phyloP scores from a whole-genome alignment of 1,140 invertebrate genomes.

The Diorhabda sublineata region DNA sequence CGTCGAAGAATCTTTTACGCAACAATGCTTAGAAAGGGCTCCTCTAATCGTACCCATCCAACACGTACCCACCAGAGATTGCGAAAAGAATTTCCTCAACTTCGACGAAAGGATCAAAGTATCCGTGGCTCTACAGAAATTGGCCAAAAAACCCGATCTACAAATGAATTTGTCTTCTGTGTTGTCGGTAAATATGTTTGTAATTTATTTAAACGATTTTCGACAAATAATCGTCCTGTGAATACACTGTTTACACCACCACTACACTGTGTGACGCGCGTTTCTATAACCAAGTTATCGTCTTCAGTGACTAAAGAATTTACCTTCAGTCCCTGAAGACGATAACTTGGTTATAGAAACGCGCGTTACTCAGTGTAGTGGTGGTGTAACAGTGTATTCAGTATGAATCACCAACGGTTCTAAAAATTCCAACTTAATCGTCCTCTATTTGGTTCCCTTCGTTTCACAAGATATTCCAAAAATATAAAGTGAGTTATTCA shows the following conservation, averaged over 20 bases:
- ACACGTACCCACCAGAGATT: slow-evolving; percentile 58
- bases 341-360: too few relatives aligned
- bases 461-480: too few relatives aligned
- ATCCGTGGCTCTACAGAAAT: slow-evolving; percentile 57
- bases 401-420: too few relatives aligned
- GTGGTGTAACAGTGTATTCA: too few relatives aligned
- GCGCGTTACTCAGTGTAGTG: too few relatives aligned
- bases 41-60: slow-evolving; percentile 60
- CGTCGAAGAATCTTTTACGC: slow-evolving; percentile 63
- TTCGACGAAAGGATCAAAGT: slow-evolving; percentile 61
- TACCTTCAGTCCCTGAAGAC: too few relatives aligned
- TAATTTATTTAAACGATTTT: slow-evolving; percentile 6
- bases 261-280: too few relatives aligned
- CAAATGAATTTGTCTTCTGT: slow-evolving; percentile 59
- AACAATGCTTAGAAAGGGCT: slow-evolving; percentile 57
- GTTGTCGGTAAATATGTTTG: slow-evolving; percentile 48
- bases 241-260: background rate
- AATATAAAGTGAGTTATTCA: too few relatives aligned
- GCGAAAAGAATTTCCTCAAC: slow-evolving; percentile 61
- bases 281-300: too few relatives aligned
- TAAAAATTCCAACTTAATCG: background rate
- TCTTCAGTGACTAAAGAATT: too few relatives aligned
- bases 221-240: background rate
- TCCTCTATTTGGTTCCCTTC: too few relatives aligned
- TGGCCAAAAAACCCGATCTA: slow-evolving; percentile 59